These are phyloP conservation scores for Pygoscelis antarcticus DNA, from an alignment of 2,113 vertebrate species.

Conservation along the genomic window DNA sequence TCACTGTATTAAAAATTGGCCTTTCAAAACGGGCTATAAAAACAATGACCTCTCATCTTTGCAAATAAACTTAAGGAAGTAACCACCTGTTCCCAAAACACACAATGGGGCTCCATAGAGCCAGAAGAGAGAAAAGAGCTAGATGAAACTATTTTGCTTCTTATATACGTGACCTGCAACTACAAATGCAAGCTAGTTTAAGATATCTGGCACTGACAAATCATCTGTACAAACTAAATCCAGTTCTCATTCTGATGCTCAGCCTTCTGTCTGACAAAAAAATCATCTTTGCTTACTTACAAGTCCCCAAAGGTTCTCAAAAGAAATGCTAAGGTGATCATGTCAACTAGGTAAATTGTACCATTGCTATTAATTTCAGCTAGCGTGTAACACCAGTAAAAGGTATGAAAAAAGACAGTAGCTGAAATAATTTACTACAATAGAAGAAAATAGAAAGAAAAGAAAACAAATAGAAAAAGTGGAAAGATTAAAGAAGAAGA, in stretches of 20 bases:
- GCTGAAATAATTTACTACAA: neutral
- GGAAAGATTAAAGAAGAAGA: neutral
- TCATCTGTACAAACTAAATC: neutral
- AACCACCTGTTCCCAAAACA: neutral
- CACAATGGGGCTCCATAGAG: neutral
- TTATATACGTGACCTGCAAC: neutral
- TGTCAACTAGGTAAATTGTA: neutral
- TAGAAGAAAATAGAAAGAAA: neutral
- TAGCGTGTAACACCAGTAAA: neutral
- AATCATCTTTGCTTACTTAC: neutral
- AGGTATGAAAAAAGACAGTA: neutral
- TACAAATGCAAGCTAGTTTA: neutral
- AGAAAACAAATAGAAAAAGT: neutral
- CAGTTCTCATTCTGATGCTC: neutral
- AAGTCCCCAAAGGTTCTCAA: neutral
- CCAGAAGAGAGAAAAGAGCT: neutral
- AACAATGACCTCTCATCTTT: neutral
- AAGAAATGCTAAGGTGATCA: neutral
- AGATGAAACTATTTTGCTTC: neutral
- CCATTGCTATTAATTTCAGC: neutral
- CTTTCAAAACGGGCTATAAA: neutral
- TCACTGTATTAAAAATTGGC: neutral
- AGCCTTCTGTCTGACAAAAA: neutral
- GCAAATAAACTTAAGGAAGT: neutral
- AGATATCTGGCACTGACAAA: neutral